Conservation (phyloP, 2,797 vertebrate genomes). For the Catostomus latipinnis region DNA sequence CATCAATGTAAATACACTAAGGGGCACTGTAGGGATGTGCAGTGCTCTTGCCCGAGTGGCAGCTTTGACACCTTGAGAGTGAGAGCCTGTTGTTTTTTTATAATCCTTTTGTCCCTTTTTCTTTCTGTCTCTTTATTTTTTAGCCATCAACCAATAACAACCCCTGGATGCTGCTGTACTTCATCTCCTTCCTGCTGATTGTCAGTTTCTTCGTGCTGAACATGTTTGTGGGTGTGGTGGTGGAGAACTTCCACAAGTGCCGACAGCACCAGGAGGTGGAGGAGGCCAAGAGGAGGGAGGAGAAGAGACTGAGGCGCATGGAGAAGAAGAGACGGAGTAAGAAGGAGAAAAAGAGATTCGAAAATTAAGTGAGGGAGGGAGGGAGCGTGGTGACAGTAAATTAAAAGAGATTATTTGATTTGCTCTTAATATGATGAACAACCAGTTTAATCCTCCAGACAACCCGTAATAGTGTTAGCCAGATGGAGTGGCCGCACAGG, state of each 20-base stretch:
- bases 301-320: constrained; percentile 81
- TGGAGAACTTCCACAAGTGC: constrained; percentile 93
- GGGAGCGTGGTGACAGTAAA: neutral
- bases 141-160: constrained; percentile 76
- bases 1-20: too few relatives aligned
- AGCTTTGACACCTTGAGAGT: too few relatives aligned
- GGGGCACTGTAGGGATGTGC: too few relatives aligned
- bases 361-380: neutral
- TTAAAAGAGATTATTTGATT: constrained; percentile 18
- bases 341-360: constrained; percentile 45
- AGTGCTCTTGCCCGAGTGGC: too few relatives aligned
- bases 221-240: constrained; percentile 91
- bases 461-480: constrained; percentile 13
- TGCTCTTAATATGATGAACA: constrained; percentile 15
- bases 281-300: constrained; percentile 81
- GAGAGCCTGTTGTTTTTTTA: neutral
- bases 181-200: constrained; percentile 92
- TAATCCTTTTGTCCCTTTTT: neutral
- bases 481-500: neutral
- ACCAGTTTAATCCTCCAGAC: constrained; percentile 27
- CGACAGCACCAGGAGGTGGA: constrained; percentile 85
- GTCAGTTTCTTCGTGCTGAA: constrained; percentile 93
- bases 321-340: constrained; percentile 88
- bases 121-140: neutral
- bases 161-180: constrained; percentile 92